Evolutionary conservation across 2,888 invertebrate species (phyloP).

Genomic region (Lomographa bimaculata): DNA sequence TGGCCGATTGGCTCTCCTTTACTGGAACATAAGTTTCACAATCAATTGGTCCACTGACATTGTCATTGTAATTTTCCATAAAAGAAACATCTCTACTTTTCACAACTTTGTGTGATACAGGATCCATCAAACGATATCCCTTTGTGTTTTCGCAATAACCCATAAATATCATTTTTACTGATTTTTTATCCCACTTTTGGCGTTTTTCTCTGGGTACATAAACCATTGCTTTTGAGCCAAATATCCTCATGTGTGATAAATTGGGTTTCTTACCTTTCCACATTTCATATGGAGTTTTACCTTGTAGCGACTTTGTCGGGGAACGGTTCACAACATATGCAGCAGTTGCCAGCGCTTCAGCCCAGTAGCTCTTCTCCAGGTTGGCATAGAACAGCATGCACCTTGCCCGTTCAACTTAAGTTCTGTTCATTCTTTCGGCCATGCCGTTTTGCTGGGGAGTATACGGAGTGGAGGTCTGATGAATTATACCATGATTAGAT

Average conservation of each 20-base stretch:
- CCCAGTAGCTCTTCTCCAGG: conserved; percentile 10
- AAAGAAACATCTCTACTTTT: conserved; percentile 26
- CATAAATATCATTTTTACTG: conserved; percentile 15
- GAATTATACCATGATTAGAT: conserved; percentile 8
- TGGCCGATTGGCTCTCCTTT: too few relatives aligned
- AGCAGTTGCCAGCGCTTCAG: conserved; percentile 12
- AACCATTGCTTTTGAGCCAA: conserved; percentile 19
- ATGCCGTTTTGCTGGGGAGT: conserved; percentile 14
- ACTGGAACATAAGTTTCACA: background rate
- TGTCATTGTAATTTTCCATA: conserved; percentile 11
- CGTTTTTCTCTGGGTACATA: conserved; percentile 12
- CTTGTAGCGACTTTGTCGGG: conserved; percentile 8
- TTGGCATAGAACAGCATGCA: too few relatives aligned
- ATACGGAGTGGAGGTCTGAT: conserved; percentile 8
- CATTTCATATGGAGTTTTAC: conserved; percentile 11
- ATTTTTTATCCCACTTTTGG: conserved; percentile 14
- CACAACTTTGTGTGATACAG: conserved; percentile 11
- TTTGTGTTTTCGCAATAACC: conserved; percentile 33
- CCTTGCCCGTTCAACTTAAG: too few relatives aligned
- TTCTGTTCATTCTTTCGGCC: conserved; percentile 9
- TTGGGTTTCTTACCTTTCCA: conserved; percentile 16
- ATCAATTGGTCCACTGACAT: background rate
- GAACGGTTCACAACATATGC: conserved; percentile 14
- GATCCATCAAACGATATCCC: conserved; percentile 32
- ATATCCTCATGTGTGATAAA: conserved; percentile 10